Evolutionary conservation across 2,888 invertebrate genomes (phyloP), one percentile per base, ranked within the genome.

Genomic region (Abrostola tripartita): DNA sequence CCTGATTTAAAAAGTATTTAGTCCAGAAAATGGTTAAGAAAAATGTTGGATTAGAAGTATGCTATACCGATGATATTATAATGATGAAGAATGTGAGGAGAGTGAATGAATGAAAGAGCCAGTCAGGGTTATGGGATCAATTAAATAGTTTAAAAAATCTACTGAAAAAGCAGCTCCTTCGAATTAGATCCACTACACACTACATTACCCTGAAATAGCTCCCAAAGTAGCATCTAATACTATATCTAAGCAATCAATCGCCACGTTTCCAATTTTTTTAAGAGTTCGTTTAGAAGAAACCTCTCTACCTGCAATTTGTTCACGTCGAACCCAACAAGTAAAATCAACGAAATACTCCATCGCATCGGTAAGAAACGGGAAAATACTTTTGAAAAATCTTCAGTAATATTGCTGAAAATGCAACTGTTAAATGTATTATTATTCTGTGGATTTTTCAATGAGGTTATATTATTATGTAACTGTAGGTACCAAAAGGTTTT

Each of bases 251-350:
- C 65, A 65, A 78, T 78, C 80, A 68, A 77, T 77, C 77, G 71
- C 58, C 52, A 64, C 54, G 63, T 51, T 62, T 55, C 71, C 80
- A 78, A 79, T 78, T 79, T 79, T 74, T 79, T 79, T 74, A 66
- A 61, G 61, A 76, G 74, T 71, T 67, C 65, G 58, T 65, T 74
- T 65, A 52, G 57, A 68, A 63, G 41, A 49, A 72, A 51, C 54
- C 38, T 61, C 24, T 44, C 66, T 72, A 63, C 79, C 79, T 76
- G 61, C 72, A 66, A 76, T 79, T 79, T 78, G 66, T 76, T 76
- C 64, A 63, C 65, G 68, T 78, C 77, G 35, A 36, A 66, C 59
- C 73, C 63, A 64, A 71, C 35, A 53, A 60, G 54, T 12, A 58
- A 59, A 57, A 68, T 76, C 64, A 69, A 65, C 63, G 50, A 76